Percentiles rank a stretch among this genome's conserved stretches.
Evolutionary conservation across 2,113 vertebrate species (phyloP).

Genomic region (Gavia stellata): DNA sequence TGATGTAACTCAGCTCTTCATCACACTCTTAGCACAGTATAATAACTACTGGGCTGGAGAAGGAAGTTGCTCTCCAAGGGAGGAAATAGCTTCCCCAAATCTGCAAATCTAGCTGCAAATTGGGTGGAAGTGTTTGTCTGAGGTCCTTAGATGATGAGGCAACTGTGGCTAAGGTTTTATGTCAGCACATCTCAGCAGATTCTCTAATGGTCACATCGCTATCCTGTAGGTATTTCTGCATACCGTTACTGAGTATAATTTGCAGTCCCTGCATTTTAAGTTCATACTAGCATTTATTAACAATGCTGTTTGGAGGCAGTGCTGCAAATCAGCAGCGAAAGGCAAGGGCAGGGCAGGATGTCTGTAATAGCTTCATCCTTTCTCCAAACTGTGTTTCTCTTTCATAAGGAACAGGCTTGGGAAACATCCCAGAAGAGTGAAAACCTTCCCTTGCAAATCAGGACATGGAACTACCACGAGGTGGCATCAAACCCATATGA

Average conservation of each 20-base stretch:
- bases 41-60: neutral
- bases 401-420: neutral
- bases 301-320: neutral
- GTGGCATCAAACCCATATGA: conserved; percentile 18
- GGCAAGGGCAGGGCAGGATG: neutral
- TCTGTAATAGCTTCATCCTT: neutral
- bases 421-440: neutral
- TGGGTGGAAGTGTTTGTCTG: neutral
- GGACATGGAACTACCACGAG: conserved; percentile 6
- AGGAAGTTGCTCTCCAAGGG: neutral
- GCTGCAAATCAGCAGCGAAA: neutral
- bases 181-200: neutral
- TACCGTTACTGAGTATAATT: neutral
- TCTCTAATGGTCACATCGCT: neutral
- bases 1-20: neutral
- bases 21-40: neutral
- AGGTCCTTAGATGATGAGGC: neutral
- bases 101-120: neutral
- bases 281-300: neutral
- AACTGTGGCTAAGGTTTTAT: neutral
- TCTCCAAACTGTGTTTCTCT: neutral
- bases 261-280: neutral
- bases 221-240: neutral
- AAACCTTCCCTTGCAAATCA: neutral
- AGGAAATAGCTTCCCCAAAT: neutral